Evolutionary conservation across 2,888 invertebrate species (phyloP).

Genomic region (Acronicta aceris): DNA sequence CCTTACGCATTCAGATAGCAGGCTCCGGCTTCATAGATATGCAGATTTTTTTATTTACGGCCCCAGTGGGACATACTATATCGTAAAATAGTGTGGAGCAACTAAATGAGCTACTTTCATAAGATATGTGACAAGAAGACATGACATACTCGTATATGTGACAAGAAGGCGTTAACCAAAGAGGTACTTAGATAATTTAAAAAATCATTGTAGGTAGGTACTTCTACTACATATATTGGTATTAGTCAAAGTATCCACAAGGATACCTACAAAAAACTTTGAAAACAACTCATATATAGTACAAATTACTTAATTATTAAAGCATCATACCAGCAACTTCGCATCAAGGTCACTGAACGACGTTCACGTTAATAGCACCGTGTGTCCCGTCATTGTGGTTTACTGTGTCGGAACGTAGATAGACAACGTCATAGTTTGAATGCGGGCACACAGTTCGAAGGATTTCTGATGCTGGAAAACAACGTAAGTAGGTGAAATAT

Average conservation of each 20-base stretch:
- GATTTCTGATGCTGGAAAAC: constrained; percentile 36
- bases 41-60: constrained; percentile 68
- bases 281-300: too few species aligned
- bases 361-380: constrained; percentile 31
- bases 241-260: too few species aligned
- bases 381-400: background rate
- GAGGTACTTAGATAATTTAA: too few species aligned
- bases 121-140: too few species aligned
- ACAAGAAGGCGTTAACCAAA: too few species aligned
- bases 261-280: too few species aligned
- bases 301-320: constrained; percentile 40
- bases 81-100: constrained; percentile 58
- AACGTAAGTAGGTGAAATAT: constrained; percentile 78
- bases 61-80: constrained; percentile 63
- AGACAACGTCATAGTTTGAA: background rate
- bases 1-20: constrained; percentile 66
- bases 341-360: constrained; percentile 39
- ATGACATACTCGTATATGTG: too few species aligned
- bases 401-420: constrained; percentile 3
- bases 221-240: too few species aligned
- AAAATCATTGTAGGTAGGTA: too few species aligned
- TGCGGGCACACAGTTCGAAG: constrained; percentile 1
- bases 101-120: constrained; percentile 20
- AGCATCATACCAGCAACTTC: background rate
- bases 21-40: constrained; percentile 61